Evolutionary conservation across 2,888 invertebrate genomes (phyloP).

Genomic region (Blomia tropicalis): DNA sequence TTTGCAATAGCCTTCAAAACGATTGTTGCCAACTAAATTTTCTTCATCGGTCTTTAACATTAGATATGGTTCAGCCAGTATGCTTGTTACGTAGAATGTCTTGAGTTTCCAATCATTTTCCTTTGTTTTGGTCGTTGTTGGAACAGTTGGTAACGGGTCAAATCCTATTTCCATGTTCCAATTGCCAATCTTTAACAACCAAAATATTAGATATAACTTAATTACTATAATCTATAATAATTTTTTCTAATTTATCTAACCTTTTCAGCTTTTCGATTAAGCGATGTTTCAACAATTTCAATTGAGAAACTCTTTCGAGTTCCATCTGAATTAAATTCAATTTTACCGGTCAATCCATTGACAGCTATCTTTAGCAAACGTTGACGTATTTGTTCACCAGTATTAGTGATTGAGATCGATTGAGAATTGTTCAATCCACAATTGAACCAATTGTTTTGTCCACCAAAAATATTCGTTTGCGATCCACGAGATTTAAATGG

Average conservation of each 20-base stretch:
- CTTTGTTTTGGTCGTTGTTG: background rate
- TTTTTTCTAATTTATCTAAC: background rate
- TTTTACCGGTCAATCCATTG: conserved; percentile 74
- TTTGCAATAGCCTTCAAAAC: conserved; percentile 77
- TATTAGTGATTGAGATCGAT: background rate
- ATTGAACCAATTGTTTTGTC: background rate
- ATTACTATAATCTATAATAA: background rate
- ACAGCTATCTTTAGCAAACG: conserved; percentile 40
- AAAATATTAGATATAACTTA: background rate
- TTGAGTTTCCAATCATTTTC: too few species aligned
- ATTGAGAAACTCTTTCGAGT: conserved; percentile 71
- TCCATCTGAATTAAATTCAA: conserved; percentile 76
- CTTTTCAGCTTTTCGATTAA: conserved; percentile 41
- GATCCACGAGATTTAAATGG: background rate
- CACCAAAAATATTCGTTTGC: background rate
- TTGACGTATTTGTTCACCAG: background rate
- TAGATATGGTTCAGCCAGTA: conserved; percentile 65
- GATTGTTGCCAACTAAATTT: conserved; percentile 52
- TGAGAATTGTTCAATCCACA: background rate
- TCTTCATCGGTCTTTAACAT: conserved; percentile 53
- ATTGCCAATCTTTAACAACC: conserved; percentile 54
- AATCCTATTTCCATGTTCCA: conserved; percentile 69
- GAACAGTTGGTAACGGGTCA: conserved; percentile 47
- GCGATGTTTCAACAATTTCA: conserved; percentile 81
- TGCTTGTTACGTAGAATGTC: conserved; percentile 66